Percentiles rank a stretch among this genome's conserved stretches.
phyloP scores from a whole-genome alignment of 2,888 invertebrate species.

The Gastracanthus pulcherrimus region DNA sequence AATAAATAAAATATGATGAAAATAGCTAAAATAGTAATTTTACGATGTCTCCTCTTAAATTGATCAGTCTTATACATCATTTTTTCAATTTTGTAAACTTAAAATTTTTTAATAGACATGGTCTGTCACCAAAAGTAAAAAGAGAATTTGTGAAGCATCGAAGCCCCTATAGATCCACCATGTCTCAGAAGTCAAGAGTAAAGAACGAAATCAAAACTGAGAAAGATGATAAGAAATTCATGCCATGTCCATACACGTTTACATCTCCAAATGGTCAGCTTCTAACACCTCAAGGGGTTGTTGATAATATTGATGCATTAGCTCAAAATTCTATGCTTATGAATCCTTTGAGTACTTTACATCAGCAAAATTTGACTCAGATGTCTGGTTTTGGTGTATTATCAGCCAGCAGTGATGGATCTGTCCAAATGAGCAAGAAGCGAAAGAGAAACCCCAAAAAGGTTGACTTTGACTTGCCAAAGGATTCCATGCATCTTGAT shows the following conservation, averaged over 20 bases:
- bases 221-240: not conserved
- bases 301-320: not conserved
- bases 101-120: constrained; percentile 25
- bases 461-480: not conserved
- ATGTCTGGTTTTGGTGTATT: not conserved
- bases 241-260: not conserved
- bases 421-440: not conserved
- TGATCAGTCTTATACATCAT: no score
- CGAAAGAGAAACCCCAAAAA: not conserved
- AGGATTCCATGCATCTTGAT: not conserved
- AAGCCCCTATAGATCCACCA: not conserved
- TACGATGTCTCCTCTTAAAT: no score
- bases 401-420: not conserved
- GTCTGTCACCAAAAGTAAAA: constrained; percentile 36
- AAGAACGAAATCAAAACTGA: constrained; percentile 31
- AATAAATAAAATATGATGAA: no score
- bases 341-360: not conserved
- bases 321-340: not conserved
- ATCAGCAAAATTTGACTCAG: not conserved
- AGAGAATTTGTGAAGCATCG: constrained; percentile 25
- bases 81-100: no score
- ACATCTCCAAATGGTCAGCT: not conserved
- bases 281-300: not conserved
- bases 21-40: no score
- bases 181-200: not conserved